Base-by-base conservation (phyloP, 2,113 vertebrate genomes). In the Dicerorhinus sumatrensis region DNA sequence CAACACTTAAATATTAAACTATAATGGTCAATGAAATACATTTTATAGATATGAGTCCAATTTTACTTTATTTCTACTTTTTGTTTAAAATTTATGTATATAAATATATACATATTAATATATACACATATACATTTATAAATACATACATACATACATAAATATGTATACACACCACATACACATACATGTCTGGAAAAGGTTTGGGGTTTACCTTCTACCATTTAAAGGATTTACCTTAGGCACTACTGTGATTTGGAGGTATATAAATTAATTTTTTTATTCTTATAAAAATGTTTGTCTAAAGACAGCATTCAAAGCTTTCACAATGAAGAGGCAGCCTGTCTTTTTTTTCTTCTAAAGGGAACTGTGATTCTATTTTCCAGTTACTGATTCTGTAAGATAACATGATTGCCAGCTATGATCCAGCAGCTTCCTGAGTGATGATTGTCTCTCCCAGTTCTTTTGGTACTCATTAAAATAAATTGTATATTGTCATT, bases 331-430 rank as follows among this genome's bases (percentile, higher is more conserved):
- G 23, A 89, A 85, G 14, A 91, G 0, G 18, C n/a, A 91, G 27
- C 3, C 18, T 94, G 25, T 72, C 17, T 76, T 95, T 94, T 80
- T 51, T 51, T 80, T 54, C 12, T 88, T 1, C 90, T 96, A 87
- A 70, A 85, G 84, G 36, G 56, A 96, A 93, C 72, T 89, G 31
- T 81, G 23, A 81, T 91, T 95, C 10, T 75, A 3, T 91, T 96
- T 95, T 89, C 75, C 75, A 96, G 3, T 95, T 96, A 91, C 42
- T 7, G 4, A 88, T 93, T 96, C 65, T 93, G 75, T 56, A 81
- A 33, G 11, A 93, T 80, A 80, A 72, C 29, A 23, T 84, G 81
- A 48, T 82, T 94, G 31, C 23, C 17, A 60, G 73, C 75, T 96
- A 54, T 81, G 39, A 83, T 58, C 85, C 36, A 85, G 18, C 20